Evolutionary conservation across 2,113 vertebrate species (phyloP).

Genomic region (Hippocampus guttulatus): DNA sequence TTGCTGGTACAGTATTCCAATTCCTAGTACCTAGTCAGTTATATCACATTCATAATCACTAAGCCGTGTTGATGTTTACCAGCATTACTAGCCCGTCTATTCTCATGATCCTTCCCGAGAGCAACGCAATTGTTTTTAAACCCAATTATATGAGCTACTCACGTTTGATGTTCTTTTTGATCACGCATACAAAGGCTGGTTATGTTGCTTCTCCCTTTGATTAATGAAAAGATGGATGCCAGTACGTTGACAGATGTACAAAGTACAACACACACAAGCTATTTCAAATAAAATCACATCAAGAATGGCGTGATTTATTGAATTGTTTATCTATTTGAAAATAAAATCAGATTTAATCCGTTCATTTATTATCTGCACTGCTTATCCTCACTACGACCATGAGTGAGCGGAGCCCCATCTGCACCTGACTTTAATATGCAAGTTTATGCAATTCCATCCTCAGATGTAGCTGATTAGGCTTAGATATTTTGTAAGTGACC

Average conservation of each 20-base stretch:
- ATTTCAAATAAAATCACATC: not conserved
- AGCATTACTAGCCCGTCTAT: not conserved
- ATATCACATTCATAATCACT: not conserved
- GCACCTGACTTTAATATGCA: too few relatives aligned
- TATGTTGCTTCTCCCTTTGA: not conserved
- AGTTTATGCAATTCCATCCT: too few relatives aligned
- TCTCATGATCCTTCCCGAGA: not conserved
- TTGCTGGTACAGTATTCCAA: not conserved
- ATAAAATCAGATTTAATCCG: not conserved
- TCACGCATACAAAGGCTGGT: not conserved
- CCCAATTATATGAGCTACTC: not conserved
- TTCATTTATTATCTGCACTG: not conserved
- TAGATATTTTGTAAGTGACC: too few relatives aligned
- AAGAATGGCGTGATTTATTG: not conserved
- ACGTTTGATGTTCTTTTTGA: not conserved
- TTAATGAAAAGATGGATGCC: not conserved
- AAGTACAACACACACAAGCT: not conserved
- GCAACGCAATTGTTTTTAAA: not conserved
- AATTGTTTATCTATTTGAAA: not conserved
- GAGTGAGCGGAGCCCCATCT: too few relatives aligned
- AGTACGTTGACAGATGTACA: not conserved
- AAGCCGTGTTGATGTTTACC: not conserved
- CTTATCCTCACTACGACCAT: not conserved
- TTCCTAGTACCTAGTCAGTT: not conserved
- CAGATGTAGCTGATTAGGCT: too few relatives aligned